Evolutionary conservation across 1,140 invertebrate genomes (phyloP).

Genomic region (Bombus superbus): DNA sequence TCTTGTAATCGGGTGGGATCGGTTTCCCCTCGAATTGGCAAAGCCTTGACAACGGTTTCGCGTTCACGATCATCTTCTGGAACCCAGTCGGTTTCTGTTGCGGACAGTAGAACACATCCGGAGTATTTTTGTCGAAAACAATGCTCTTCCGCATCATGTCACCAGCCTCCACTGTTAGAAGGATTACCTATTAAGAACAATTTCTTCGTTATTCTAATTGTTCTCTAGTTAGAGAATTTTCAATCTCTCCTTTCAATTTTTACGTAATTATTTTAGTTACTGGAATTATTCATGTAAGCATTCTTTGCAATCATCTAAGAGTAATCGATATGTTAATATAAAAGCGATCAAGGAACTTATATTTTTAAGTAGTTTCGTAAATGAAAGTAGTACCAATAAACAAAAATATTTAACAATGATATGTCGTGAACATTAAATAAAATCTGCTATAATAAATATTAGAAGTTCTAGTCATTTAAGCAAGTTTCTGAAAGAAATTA

Average conservation of each 20-base stretch:
- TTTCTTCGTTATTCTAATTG: background rate
- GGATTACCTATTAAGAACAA: constrained; percentile 41
- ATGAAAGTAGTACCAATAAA: background rate
- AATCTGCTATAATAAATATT: no score
- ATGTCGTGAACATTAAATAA: background rate
- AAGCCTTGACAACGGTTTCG: constrained; percentile 88
- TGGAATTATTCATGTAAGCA: background rate
- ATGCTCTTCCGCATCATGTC: constrained; percentile 92
- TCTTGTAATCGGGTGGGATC: constrained; percentile 89
- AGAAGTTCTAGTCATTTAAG: no score
- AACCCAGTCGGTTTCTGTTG: constrained; percentile 89
- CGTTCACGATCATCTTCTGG: constrained; percentile 87
- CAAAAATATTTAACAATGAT: background rate
- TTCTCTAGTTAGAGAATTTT: background rate
- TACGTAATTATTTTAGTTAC: background rate
- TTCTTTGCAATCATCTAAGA: background rate
- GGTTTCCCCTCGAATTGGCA: constrained; percentile 90
- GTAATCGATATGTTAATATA: background rate
- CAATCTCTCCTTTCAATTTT: background rate
- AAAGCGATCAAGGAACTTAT: background rate
- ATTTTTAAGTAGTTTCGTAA: background rate
- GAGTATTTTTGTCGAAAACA: constrained; percentile 92
- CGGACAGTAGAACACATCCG: constrained; percentile 92
- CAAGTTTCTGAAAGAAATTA: background rate
- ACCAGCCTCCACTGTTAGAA: constrained; percentile 81